Evolutionary conservation across 2,888 invertebrate genomes (phyloP).

Genomic region (Ochropleura plecta): DNA sequence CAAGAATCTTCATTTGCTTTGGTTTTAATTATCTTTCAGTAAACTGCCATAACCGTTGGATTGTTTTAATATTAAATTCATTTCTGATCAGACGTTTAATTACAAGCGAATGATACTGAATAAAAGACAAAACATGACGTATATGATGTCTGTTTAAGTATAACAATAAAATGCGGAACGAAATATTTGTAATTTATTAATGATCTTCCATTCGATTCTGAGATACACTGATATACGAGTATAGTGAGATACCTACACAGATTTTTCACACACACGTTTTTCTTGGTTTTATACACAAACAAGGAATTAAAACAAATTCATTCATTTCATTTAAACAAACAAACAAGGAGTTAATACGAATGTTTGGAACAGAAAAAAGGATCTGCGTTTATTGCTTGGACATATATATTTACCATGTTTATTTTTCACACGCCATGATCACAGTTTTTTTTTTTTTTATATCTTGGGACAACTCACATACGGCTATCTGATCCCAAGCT

Average conservation of each 20-base stretch:
- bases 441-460: too few species aligned
- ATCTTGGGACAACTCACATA: too few species aligned
- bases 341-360: slow-evolving; percentile 5
- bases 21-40: not conserved
- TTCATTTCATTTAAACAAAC: not conserved
- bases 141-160: not conserved
- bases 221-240: not conserved
- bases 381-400: slow-evolving; percentile 1
- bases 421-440: too few species aligned
- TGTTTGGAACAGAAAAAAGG: slow-evolving; percentile 3
- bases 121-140: not conserved
- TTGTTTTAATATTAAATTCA: not conserved
- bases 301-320: too few species aligned
- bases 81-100: not conserved
- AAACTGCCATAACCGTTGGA: not conserved
- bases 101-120: not conserved
- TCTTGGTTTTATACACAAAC: too few species aligned
- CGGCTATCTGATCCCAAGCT: too few species aligned
- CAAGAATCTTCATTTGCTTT: not conserved
- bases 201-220: slow-evolving; percentile 2
- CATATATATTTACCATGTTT: not conserved
- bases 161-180: not conserved
- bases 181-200: slow-evolving; percentile 15
- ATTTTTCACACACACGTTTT: too few species aligned
- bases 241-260: slow-evolving; percentile 6